phyloP scores from a whole-genome alignment of 2,113 vertebrate genomes.

The Melospiza georgiana region DNA sequence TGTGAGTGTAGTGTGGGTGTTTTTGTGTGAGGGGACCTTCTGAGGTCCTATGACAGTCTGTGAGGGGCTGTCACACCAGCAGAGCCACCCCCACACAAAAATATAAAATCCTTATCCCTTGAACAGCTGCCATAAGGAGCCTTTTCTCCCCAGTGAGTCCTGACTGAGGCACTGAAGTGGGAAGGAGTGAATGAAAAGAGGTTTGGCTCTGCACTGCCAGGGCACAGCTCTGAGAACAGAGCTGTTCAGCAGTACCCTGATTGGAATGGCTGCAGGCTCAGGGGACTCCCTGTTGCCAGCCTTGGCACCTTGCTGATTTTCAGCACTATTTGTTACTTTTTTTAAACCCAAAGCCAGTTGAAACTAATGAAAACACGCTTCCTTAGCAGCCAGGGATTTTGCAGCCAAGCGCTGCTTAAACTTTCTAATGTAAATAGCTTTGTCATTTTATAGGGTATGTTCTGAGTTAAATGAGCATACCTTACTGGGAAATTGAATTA shows the following conservation, averaged over 20 bases:
- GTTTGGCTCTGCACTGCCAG: not conserved
- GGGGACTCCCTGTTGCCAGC: slow-evolving; percentile 42
- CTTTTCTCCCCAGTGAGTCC: not conserved
- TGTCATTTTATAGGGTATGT: not conserved
- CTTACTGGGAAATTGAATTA: not conserved
- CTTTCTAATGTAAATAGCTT: not conserved
- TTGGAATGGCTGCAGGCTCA: slow-evolving; percentile 1
- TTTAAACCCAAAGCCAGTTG: slow-evolving; percentile 54
- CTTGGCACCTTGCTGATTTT: slow-evolving; percentile 52
- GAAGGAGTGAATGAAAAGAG: slow-evolving; percentile 36
- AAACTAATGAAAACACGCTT: slow-evolving; percentile 45
- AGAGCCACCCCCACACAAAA: not conserved
- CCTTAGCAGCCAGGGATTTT: slow-evolving; percentile 17
- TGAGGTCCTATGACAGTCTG: not conserved
- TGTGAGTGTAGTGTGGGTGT: no score
- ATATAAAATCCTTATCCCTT: not conserved
- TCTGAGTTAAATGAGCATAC: not conserved
- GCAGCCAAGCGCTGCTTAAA: slow-evolving; percentile 6
- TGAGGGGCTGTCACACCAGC: not conserved
- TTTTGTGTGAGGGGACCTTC: no score
- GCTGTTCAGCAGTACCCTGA: slow-evolving; percentile 33
- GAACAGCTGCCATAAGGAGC: not conserved
- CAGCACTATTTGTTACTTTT: slow-evolving; percentile 60
- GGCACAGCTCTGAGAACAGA: not conserved
- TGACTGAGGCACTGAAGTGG: not conserved